Percentiles rank a stretch among this genome's conserved stretches.
These are phyloP conservation scores for Neoascia interrupta DNA, from an alignment of 2,888 invertebrate genomes.

Conservation along the genomic window DNA sequence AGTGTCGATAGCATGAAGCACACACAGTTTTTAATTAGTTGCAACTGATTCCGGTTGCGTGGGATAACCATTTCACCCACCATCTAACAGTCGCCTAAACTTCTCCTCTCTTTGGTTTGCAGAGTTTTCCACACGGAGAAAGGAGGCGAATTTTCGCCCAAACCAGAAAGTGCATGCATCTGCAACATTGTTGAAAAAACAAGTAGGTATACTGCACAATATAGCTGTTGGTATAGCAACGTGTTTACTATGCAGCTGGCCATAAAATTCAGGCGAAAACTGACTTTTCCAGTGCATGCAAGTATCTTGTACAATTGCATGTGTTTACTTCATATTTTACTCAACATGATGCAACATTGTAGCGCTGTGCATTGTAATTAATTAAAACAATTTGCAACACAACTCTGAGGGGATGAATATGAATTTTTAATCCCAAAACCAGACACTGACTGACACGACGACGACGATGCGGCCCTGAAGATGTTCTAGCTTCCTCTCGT, in stretches of 20 bases:
- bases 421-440: constrained; percentile 63
- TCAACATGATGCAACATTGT: constrained; percentile 47
- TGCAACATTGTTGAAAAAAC: constrained; percentile 37
- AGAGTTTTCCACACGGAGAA: constrained; percentile 6
- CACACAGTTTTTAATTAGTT: constrained; percentile 12
- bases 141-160: too few relatives aligned
- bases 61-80: constrained; percentile 1
- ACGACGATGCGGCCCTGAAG: not conserved
- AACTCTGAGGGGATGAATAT: not conserved
- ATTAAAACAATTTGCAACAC: constrained; percentile 60
- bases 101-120: too few relatives aligned
- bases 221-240: constrained; percentile 13
- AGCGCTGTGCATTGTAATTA: constrained; percentile 57
- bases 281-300: constrained; percentile 39
- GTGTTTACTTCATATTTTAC: constrained; percentile 58
- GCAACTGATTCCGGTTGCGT: constrained; percentile 44
- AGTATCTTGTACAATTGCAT: constrained; percentile 61
- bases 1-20: constrained; percentile 4
- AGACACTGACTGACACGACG: constrained; percentile 53
- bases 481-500: not conserved
- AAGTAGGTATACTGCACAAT: not conserved
- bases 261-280: constrained; percentile 62
- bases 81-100: not conserved
- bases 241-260: constrained; percentile 53
- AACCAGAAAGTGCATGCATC: constrained; percentile 22